These are phyloP conservation scores for Pluvianellus socialis DNA, from an alignment of 2,113 vertebrate species.

Conservation along the genomic window DNA sequence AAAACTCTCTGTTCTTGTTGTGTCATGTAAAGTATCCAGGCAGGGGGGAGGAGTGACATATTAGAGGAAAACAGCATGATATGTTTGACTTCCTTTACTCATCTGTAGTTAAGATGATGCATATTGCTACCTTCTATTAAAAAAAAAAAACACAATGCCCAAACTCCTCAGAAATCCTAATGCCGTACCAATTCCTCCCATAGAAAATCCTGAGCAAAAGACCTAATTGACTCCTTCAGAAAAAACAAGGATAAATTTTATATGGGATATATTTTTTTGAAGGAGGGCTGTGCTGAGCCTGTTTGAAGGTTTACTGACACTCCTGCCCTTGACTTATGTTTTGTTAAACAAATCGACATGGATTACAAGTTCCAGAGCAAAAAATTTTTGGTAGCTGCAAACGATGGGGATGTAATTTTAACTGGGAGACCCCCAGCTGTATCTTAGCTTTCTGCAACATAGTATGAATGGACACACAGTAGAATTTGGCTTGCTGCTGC, in stretches of 20 bases:
- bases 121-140: neutral
- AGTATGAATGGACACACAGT: neutral
- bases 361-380: neutral
- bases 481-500: neutral
- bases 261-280: neutral
- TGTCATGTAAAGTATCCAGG: neutral
- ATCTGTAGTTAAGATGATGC: neutral
- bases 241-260: neutral
- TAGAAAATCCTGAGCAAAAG: neutral
- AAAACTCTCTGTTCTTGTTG: neutral
- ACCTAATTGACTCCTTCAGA: neutral
- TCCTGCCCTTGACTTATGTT: neutral
- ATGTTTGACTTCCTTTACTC: neutral
- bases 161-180: neutral
- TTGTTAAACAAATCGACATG: neutral
- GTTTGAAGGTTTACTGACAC: neutral
- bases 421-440: neutral
- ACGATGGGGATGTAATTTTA: neutral
- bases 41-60: neutral
- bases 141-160: neutral
- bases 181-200: neutral
- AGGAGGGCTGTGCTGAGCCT: neutral
- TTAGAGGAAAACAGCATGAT: neutral
- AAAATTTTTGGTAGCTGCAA: neutral
- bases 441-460: neutral